phyloP scores from a whole-genome alignment of 2,797 vertebrate genomes.

The Pipistrellus nathusii region DNA sequence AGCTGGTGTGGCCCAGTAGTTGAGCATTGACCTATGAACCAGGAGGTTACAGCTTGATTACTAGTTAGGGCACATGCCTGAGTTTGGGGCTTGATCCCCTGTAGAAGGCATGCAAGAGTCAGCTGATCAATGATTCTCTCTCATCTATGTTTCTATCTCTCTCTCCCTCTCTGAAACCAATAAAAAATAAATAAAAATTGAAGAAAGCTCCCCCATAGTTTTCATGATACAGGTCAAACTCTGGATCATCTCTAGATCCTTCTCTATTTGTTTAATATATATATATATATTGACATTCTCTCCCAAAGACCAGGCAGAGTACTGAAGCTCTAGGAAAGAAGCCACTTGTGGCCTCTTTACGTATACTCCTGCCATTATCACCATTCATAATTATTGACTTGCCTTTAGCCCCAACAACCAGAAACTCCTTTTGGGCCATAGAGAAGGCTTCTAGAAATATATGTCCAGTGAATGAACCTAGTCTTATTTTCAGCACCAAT shows the following conservation, averaged over 20 bases:
- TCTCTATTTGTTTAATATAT: not conserved
- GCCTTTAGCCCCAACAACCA: not conserved
- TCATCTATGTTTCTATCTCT: not conserved
- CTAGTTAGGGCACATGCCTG: not conserved
- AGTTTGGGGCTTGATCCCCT: not conserved
- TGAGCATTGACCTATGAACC: not conserved
- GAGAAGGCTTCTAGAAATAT: slow-evolving; percentile 9
- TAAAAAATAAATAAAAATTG: not conserved
- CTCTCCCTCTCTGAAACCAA: not conserved
- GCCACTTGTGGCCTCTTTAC: not conserved
- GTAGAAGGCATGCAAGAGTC: not conserved
- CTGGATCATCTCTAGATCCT: not conserved
- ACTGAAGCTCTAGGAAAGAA: not conserved
- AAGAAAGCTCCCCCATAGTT: not conserved
- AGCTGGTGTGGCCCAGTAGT: not conserved
- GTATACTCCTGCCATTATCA: not conserved
- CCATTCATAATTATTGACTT: slow-evolving; percentile 11
- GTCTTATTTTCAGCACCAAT: slow-evolving; percentile 21
- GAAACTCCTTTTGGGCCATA: not conserved
- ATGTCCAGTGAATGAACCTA: slow-evolving; percentile 14
- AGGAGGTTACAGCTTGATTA: not conserved
- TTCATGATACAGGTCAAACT: not conserved
- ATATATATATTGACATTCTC: not conserved
- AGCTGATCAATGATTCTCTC: not conserved
- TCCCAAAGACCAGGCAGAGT: not conserved